Evolutionary conservation across 2,797 vertebrate species (phyloP).

Genomic region (Gambusia yucatana): DNA sequence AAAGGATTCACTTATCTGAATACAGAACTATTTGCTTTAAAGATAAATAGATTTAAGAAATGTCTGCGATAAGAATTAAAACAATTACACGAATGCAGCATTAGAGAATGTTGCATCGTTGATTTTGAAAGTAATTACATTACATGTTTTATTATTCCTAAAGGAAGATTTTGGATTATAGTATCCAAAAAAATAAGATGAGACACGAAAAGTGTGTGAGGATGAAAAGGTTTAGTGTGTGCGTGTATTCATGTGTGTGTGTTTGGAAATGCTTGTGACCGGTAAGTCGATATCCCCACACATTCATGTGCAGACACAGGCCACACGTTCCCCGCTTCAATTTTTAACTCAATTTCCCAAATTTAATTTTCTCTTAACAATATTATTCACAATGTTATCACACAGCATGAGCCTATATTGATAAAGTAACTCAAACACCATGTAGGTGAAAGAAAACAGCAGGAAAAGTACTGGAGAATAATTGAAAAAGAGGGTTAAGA

Average conservation of each 20-base stretch:
- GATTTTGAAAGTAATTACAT: not conserved
- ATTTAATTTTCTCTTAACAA: conserved; percentile 78
- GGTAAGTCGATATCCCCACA: conserved; percentile 72
- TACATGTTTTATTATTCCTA: conserved; percentile 12
- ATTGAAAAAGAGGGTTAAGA: not conserved
- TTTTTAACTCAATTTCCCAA: conserved; percentile 80
- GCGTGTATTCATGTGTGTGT: conserved; percentile 29
- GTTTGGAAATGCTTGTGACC: conserved; percentile 65
- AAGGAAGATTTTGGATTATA: conserved; percentile 8
- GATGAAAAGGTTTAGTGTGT: conserved; percentile 11
- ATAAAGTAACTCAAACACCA: conserved; percentile 63
- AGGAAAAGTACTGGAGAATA: not conserved
- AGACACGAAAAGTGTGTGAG: conserved; percentile 7
- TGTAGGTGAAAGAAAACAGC: conserved; percentile 29
- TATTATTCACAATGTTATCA: conserved; percentile 76
- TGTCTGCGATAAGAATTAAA: not conserved
- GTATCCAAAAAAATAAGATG: conserved; percentile 17
- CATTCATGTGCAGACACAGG: conserved; percentile 45
- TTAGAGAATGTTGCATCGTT: not conserved
- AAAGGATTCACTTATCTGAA: conserved; percentile 12
- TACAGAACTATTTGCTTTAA: not conserved
- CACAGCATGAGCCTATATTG: conserved; percentile 63
- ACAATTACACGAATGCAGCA: not conserved
- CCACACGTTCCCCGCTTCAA: conserved; percentile 55
- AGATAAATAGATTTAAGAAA: not conserved